Base-by-base conservation (phyloP, 1,140 invertebrate species). In the Neoseiulus cucumeris region DNA sequence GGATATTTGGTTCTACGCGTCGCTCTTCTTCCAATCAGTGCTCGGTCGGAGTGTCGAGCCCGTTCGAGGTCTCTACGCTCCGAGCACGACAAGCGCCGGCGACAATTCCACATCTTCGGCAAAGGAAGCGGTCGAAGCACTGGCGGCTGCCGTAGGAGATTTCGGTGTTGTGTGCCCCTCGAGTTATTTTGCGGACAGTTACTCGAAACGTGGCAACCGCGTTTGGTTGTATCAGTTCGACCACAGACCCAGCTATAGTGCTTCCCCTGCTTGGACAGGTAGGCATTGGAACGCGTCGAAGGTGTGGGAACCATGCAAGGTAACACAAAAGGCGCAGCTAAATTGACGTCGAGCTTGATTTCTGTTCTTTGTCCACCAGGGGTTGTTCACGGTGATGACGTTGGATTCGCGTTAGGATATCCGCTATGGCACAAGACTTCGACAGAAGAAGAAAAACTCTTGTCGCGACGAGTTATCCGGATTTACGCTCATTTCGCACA, bases 401-500 rank as follows among this genome's bases (percentile, higher is more conserved):
- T 59, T 33, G 33, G 51, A 25, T 59, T 59, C 51, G 51, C 25
- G 22, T 9, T 59, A 20, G 51, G 51, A 25, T 59, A 59, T 25
- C 51, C 51, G 22, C 22, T 59, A 2, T 33, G 25, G 14, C 22
- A 59, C 14, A 59, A 59, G 51, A 20, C 33, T 12, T 59, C 51
- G 22, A 59, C 51, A 14, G 51, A 59, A 25, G 51, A 59, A 17
- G 51, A 59, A 25, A 59, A 59, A 25, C 51, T 59, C 22, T 33
- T 59, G 51, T 25, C 51, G 1, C 14, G 51, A 25, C 51, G 51
- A 59, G 33, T 59, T 14, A 59, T 59, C 51, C 14, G 51, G 33
- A 59, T 59, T 33, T 59, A 59, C 51, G 51, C 51, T 6, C 51
- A 59, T 59, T 59, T 59, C 22, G 51, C 51, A 17, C 51, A 59